phyloP scores from a whole-genome alignment of 2,113 vertebrate genomes.

The Steatornis caripensis region DNA sequence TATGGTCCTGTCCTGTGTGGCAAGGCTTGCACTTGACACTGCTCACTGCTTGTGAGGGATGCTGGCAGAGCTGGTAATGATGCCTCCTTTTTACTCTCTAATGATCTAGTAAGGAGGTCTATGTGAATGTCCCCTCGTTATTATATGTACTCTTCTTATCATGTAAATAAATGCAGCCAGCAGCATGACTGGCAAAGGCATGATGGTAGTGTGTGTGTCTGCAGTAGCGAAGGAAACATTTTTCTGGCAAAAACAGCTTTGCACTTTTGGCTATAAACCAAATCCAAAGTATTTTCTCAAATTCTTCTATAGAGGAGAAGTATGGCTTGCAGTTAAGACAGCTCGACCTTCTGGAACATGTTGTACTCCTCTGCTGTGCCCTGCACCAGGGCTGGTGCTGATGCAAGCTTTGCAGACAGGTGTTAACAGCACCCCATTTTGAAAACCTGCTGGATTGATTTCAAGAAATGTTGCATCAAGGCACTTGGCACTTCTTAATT shows the following conservation, averaged over 20 bases:
- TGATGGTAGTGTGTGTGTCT: background rate
- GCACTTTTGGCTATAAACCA: background rate
- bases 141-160: background rate
- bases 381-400: slow-evolving; percentile 13
- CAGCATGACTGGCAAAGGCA: background rate
- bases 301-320: background rate
- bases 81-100: background rate
- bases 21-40: background rate
- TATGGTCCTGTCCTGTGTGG: accelerated
- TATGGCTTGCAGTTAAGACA: background rate
- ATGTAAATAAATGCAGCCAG: slow-evolving; percentile 17
- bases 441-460: slow-evolving; percentile 54
- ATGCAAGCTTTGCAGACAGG: slow-evolving; percentile 24
- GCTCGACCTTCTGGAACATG: slow-evolving; percentile 40
- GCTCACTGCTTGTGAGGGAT: background rate
- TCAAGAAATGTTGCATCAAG: slow-evolving; percentile 57
- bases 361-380: background rate
- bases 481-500: background rate
- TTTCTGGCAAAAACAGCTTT: slow-evolving; percentile 18
- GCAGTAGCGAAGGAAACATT: background rate
- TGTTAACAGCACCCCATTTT: slow-evolving; percentile 52
- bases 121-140: background rate
- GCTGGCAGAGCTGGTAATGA: background rate
- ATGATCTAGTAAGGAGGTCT: background rate
- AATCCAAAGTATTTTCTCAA: background rate